phyloP scores from a whole-genome alignment of 2,888 invertebrate genomes.

The Hemicrepidius hirtus region DNA sequence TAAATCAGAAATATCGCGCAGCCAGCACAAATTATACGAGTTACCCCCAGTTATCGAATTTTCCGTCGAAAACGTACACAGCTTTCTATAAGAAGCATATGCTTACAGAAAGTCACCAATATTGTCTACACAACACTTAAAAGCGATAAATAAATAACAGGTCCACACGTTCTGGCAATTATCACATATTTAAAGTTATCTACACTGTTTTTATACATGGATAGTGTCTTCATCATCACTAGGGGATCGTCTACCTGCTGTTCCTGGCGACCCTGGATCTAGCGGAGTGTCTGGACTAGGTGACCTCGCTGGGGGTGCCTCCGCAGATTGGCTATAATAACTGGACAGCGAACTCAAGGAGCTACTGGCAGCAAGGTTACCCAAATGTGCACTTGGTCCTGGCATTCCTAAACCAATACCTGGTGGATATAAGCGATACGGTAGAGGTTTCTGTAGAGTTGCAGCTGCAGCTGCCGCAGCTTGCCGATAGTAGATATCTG shows the following conservation, averaged over 20 bases:
- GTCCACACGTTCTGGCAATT: conserved; percentile 52
- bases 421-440: conserved; percentile 81
- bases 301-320: conserved; percentile 72
- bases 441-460: conserved; percentile 90
- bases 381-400: conserved; percentile 81
- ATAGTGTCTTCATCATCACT: conserved; percentile 80
- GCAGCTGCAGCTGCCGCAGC: conserved; percentile 85
- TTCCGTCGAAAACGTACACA: conserved; percentile 12
- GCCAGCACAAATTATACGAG: background rate
- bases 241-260: conserved; percentile 69
- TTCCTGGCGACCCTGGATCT: conserved; percentile 78
- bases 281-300: conserved; percentile 75
- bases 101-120: conserved; percentile 62
- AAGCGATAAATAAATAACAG: conserved; percentile 68
- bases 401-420: conserved; percentile 78
- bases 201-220: conserved; percentile 73
- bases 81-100: conserved; percentile 39
- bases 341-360: conserved; percentile 76
- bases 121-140: conserved; percentile 67
- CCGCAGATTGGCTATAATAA: conserved; percentile 75
- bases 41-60: background rate
- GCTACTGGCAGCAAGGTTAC: conserved; percentile 81
- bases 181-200: conserved; percentile 50
- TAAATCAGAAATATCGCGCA: background rate
- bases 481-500: conserved; percentile 89